phyloP scores from a whole-genome alignment of 1,140 invertebrate genomes.

The Aphaenogaster floridana region DNA sequence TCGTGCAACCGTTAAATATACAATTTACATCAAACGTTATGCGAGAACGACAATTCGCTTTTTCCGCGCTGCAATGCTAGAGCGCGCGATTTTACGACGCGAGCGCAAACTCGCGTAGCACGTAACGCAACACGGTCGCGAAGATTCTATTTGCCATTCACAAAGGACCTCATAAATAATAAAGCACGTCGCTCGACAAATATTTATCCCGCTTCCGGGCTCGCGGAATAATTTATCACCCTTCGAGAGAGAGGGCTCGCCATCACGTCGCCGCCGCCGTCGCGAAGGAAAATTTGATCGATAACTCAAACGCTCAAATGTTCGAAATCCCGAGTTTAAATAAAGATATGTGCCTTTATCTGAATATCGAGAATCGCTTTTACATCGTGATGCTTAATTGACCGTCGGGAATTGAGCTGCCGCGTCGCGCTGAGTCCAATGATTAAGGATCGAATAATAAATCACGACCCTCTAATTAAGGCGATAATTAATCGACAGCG shows the following conservation, averaged over 20 bases:
- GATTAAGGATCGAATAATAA: conserved; percentile 50
- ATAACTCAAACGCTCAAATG: conserved; percentile 9
- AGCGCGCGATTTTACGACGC: neutral
- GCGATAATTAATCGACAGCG: conserved; percentile 54
- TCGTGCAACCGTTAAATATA: conserved; percentile 23
- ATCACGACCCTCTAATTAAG: conserved; percentile 62
- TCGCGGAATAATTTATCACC: conserved; percentile 44
- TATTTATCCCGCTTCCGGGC: conserved; percentile 42
- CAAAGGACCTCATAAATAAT: conserved; percentile 51
- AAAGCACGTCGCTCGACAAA: conserved; percentile 30
- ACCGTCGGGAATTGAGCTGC: neutral
- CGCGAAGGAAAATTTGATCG: conserved; percentile 10
- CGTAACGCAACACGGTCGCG: neutral
- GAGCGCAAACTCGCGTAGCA: neutral
- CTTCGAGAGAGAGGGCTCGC: conserved; percentile 2
- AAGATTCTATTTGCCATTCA: conserved; percentile 57
- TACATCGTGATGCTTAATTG: conserved; percentile 4
- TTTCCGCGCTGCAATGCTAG: neutral
- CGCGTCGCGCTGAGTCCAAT: neutral
- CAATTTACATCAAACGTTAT: conserved; percentile 21
- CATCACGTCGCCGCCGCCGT: neutral
- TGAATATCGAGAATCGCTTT: conserved; percentile 15
- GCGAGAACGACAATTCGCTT: neutral
- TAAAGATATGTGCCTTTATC: neutral
- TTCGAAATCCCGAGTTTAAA: neutral